Evolutionary conservation across 2,113 vertebrate species (phyloP), one percentile per base, ranked within the genome.

Genomic region (Microcebus griseorufus): DNA sequence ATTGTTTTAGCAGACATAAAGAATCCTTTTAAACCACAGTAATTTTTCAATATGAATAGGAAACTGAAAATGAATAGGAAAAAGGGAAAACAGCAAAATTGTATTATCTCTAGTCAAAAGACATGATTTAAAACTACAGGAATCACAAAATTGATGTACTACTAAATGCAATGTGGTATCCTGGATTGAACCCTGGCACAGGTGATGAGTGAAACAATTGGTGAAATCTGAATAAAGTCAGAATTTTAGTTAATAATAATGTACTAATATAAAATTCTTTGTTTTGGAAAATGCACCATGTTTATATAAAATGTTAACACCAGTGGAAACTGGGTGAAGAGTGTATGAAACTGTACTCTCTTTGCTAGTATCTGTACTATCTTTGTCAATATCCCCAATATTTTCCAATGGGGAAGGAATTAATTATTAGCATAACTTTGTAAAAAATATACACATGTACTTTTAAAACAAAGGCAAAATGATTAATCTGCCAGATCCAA

Each of bases 1-100:
- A 87, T 79, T 75, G 6, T 3, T 65, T 95, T 34, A 7, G 80
- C 1, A 90, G 37, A 34, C 10, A 79, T 81, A 55, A 93, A 86
- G 4, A 76, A 70, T 72, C 6, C 64, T 82, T 91, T 62, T 14
- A 55, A 96, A 73, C 37, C 76, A 84, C 5, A 80, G 6, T 92
- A 95, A 53, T 85, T 88, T 84, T 48, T 51, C 79, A 55, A 90
- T 87, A 94, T 95, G 25, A 88, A 65, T 69, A 34, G 22, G 73
- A 82, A 92, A 80, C 17, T 27, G 18, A 22, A 90, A 80, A 58
- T 83, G 16, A 72, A 55, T 73, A 91, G 12, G 20, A 95, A 93
- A 22, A 73, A 14, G 18, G 5, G 5, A 79, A 92, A 75, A 12
- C 17, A 86, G 48, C 3, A 91, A 88, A 94, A 76, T 16, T 69